Evolutionary conservation across 1,140 invertebrate species (phyloP), one percentile per base, ranked within the genome.

Genomic region (Hypothenemus hampei): DNA sequence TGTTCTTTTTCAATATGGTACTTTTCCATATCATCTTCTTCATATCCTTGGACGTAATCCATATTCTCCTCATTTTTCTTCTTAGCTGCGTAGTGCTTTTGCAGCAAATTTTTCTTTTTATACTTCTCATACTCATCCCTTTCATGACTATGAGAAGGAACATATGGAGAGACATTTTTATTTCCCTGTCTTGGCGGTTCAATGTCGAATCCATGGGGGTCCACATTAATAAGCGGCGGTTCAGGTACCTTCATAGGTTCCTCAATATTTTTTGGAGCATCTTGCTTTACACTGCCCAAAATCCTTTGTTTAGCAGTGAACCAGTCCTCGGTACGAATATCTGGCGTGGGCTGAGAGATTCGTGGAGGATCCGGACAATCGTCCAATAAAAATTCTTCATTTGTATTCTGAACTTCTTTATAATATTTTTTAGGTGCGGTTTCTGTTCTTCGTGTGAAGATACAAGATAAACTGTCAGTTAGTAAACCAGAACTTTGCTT

Each of bases 91-190:
- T 41, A 23, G 8, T 26, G 24, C 13, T 44, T 33, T 4, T 53
- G 50, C 8, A 43, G 26, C 29, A 44, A 56, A 10, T 15, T 56
- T 37, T 5, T 56, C 35, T 6, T 20, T 19, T 56, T 56, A 36
- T 56, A 56, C 20, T 56, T 56, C 13, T 41, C 44, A 24, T 56
- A 56, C 21, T 56, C 53, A n/a, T 56, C 53, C 15, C 43, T 13
- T 16, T 56, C 53, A 11, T 26, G 29, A 15, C 37, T 56, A 13
- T 40, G 20, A 5, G 43, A 39, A 20, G 53, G 53, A 6, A 56
- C 37, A 33, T 56, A 56, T 1, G 53, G 53, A 16, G 53, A 56
- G 3, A 56, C 53, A 22, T 48, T 56, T 36, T 53, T 53, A n/a
- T 53, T 44, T 23, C 35, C 15, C 23, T 43, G 23, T 29, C 6